Percentiles rank a stretch among this genome's conserved stretches.
These are phyloP conservation scores for Oreochromis aureus DNA, from an alignment of 2,113 vertebrate species.

Conservation along the genomic window DNA sequence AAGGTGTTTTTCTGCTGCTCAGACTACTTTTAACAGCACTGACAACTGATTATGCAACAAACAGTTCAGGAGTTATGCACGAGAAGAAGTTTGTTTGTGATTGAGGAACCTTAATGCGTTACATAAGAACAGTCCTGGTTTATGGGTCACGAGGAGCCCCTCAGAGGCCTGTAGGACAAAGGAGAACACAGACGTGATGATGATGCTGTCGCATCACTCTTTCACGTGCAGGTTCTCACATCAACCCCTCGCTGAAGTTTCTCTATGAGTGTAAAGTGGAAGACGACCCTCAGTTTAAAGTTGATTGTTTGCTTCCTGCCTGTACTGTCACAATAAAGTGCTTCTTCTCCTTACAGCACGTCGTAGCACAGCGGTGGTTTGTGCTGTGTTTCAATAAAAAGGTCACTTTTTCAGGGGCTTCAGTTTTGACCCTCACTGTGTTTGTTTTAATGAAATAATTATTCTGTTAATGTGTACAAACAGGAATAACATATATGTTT, in stretches of 20 bases:
- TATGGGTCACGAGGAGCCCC: not conserved
- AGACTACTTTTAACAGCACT: not conserved
- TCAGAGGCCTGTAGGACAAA: not conserved
- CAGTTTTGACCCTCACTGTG: not conserved
- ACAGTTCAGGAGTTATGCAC: not conserved
- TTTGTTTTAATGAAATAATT: not conserved
- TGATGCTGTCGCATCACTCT: no score
- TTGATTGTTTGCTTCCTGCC: not conserved
- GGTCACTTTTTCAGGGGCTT: not conserved
- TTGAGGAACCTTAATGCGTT: not conserved
- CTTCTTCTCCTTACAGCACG: accelerated
- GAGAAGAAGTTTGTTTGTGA: not conserved
- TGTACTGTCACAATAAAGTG: not conserved
- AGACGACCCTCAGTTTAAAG: not conserved
- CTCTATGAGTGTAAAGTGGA: not conserved
- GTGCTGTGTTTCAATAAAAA: not conserved
- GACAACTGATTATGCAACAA: not conserved
- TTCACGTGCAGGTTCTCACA: not conserved
- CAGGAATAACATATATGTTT: not conserved
- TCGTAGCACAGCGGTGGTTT: not conserved
- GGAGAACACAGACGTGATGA: not conserved
- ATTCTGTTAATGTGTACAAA: not conserved
- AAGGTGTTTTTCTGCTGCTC: not conserved
- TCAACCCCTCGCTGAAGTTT: accelerated
- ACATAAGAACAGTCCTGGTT: not conserved